These are phyloP conservation scores for Sciurus carolinensis DNA, from an alignment of 2,797 vertebrate species.

Conservation along the genomic window DNA sequence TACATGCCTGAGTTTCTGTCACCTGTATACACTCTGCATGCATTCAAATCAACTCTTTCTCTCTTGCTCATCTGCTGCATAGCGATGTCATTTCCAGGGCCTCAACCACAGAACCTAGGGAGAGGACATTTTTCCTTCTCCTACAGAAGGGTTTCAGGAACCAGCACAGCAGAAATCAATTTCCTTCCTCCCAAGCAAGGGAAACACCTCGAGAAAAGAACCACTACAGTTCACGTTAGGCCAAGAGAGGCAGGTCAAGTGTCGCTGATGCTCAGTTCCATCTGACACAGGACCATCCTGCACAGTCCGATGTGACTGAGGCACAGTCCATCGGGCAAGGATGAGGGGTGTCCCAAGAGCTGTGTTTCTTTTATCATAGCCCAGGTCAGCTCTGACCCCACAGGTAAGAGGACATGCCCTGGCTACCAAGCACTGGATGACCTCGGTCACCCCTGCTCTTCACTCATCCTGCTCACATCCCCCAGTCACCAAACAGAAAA, in stretches of 20 bases:
- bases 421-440: neutral
- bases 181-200: neutral
- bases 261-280: accelerated
- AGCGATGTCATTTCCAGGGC: neutral
- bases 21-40: accelerated
- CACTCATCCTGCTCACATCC: neutral
- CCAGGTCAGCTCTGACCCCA: neutral
- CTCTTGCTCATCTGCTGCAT: neutral
- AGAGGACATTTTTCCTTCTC: neutral
- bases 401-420: neutral
- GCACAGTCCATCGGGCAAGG: accelerated
- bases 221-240: neutral
- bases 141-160: neutral
- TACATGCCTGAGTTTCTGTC: neutral
- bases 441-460: neutral
- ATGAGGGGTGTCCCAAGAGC: neutral
- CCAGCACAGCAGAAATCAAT: neutral
- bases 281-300: neutral
- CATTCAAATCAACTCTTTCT: neutral
- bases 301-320: too few relatives aligned
- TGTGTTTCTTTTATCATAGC: accelerated
- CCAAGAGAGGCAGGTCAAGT: neutral
- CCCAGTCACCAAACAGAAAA: neutral
- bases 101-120: neutral
- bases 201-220: neutral